Conservation (phyloP, 2,113 vertebrate genomes). For the Bagarius yarrelli region DNA sequence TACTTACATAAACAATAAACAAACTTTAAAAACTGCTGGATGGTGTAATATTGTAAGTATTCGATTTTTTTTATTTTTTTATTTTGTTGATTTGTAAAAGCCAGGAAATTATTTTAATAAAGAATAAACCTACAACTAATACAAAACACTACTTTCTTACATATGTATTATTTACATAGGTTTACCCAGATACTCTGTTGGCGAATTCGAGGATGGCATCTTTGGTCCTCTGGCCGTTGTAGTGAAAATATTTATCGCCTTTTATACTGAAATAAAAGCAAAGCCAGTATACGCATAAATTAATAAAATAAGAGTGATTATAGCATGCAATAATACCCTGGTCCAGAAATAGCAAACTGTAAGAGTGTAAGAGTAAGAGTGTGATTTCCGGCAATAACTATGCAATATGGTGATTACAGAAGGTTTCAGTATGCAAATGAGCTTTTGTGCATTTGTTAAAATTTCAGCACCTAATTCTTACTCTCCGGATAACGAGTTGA, state of each 20-base stretch:
- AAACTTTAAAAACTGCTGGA: too few relatives aligned
- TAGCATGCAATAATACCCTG: not conserved
- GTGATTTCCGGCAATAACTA: not conserved
- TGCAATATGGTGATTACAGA: not conserved
- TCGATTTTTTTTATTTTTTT: too few relatives aligned
- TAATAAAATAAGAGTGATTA: not conserved
- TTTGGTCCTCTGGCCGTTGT: slow-evolving; percentile 84
- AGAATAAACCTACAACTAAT: too few relatives aligned
- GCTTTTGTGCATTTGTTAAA: not conserved
- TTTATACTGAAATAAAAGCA: slow-evolving; percentile 75
- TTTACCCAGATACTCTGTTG: slow-evolving; percentile 87
- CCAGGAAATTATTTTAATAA: too few relatives aligned
- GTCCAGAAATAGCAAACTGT: not conserved
- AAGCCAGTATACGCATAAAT: not conserved
- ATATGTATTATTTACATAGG: not conserved
- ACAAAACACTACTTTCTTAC: not conserved
- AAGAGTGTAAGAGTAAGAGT: not conserved
- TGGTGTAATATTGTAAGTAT: too few relatives aligned
- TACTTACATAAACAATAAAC: too few relatives aligned
- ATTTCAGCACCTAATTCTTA: not conserved
- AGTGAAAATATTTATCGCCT: slow-evolving; percentile 84
- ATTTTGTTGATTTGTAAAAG: too few relatives aligned
- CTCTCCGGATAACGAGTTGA: too few relatives aligned
- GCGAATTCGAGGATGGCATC: slow-evolving; percentile 92
- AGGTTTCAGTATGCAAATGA: not conserved